Percentiles rank a stretch among this genome's conserved stretches.
Evolutionary conservation across 92 coral and sea anemone genomes (phyloP).

Genomic region (Zoanthus gigantus): DNA sequence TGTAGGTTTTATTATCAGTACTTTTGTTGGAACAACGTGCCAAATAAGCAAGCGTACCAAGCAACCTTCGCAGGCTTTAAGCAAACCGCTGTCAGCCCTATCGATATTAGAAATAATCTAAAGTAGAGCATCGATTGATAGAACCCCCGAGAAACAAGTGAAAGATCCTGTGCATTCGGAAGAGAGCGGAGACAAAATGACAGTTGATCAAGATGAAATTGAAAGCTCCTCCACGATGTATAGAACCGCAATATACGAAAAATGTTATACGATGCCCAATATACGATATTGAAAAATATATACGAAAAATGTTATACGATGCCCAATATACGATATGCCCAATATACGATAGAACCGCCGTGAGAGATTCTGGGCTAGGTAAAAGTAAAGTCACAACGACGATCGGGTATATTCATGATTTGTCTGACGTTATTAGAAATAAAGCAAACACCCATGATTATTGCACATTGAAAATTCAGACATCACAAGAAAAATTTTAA

Average conservation of each 20-base stretch:
- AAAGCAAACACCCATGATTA: conserved; percentile 16
- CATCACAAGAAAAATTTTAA: conserved; percentile 4
- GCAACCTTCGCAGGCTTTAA: too few species aligned
- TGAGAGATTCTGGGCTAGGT: conserved; percentile 21
- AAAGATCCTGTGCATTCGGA: conserved; percentile 7
- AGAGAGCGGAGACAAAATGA: conserved; percentile 33
- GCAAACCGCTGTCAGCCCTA: too few species aligned
- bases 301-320: too few species aligned
- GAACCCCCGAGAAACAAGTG: conserved; percentile 31
- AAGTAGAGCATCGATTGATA: background rate
- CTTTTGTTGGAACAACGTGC: too few species aligned
- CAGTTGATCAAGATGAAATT: conserved; percentile 29
- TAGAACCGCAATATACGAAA: too few species aligned
- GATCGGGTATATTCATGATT: conserved; percentile 40
- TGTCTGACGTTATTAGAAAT: conserved; percentile 8
- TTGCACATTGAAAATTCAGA: conserved; percentile 36
- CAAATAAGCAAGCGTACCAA: too few species aligned
- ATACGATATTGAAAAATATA: too few species aligned
- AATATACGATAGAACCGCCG: conserved; percentile 25
- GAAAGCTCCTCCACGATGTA: conserved; percentile 21
- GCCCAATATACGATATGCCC: too few species aligned
- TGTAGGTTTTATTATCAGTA: too few species aligned
- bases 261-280: too few species aligned
- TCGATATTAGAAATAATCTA: too few species aligned
- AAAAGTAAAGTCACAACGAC: conserved; percentile 9